phyloP scores from a whole-genome alignment of 2,113 vertebrate species.

The Tachycineta bicolor region DNA sequence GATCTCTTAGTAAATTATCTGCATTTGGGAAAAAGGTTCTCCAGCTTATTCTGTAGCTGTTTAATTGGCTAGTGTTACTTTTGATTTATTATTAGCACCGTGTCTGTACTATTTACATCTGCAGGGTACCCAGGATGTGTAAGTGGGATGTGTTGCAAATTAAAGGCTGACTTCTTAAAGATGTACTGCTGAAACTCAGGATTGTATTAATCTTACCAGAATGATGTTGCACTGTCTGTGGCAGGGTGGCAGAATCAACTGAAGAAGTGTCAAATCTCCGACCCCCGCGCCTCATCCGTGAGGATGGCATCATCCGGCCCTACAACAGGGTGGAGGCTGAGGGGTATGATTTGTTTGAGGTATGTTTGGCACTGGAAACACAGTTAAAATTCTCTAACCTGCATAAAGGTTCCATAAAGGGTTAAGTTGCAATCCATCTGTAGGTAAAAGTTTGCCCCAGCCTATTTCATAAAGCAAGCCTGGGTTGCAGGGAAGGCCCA shows the following conservation, averaged over 20 bases:
- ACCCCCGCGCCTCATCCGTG: conserved; percentile 87
- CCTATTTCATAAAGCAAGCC: background rate
- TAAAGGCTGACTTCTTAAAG: background rate
- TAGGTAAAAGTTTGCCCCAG: background rate
- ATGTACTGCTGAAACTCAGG: background rate
- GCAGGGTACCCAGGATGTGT: background rate
- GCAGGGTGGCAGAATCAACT: conserved; percentile 89
- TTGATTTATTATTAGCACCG: background rate
- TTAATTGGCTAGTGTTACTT: background rate
- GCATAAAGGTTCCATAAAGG: background rate
- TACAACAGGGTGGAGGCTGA: conserved; percentile 86
- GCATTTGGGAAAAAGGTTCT: background rate
- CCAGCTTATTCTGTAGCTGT: background rate
- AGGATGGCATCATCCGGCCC: conserved; percentile 92
- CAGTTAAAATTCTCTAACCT: background rate
- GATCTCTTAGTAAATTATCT: background rate
- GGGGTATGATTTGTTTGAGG: conserved; percentile 92
- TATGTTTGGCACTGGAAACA: conserved; percentile 39
- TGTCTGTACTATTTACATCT: background rate
- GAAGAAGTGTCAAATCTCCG: conserved; percentile 91
- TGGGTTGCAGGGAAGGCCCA: background rate
- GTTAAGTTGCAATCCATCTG: background rate
- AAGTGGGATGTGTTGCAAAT: background rate
- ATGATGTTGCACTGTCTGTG: background rate
- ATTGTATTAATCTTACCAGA: background rate